Evolutionary conservation across 2,797 vertebrate species (phyloP).

Genomic region (Sebastes taczanowskii): DNA sequence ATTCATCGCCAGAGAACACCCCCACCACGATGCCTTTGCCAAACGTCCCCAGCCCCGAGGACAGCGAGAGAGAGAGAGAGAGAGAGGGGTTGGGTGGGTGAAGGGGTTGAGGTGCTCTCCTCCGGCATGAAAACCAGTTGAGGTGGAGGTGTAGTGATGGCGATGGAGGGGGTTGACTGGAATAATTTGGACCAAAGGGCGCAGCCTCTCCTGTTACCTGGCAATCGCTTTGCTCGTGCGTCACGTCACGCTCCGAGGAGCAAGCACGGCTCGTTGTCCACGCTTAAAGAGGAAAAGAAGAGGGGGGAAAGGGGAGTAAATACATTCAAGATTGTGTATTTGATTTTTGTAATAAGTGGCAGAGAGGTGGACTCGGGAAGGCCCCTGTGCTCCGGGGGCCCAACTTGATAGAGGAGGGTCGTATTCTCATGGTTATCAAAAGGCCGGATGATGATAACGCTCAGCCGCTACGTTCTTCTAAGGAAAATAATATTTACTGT

Average conservation of each 20-base stretch:
- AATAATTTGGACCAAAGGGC: constrained; percentile 78
- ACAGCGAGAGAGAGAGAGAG: constrained; percentile 6
- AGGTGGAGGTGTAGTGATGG: constrained; percentile 42
- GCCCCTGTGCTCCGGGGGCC: constrained; percentile 26
- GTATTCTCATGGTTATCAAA: constrained; percentile 25
- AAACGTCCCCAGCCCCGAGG: constrained; percentile 31
- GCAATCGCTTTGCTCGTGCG: constrained; percentile 50
- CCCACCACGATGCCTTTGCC: constrained; percentile 35
- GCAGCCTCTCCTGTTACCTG: constrained; percentile 73
- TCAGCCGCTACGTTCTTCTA: constrained; percentile 35
- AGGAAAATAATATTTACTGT: constrained; percentile 45
- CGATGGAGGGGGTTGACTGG: constrained; percentile 47
- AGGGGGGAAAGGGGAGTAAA: constrained; percentile 29
- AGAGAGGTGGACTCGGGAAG: constrained; percentile 58
- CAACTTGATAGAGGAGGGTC: constrained; percentile 3
- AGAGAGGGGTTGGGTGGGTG: not conserved
- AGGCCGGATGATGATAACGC: constrained; percentile 9
- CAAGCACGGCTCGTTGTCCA: constrained; percentile 42
- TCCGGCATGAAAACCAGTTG: constrained; percentile 22
- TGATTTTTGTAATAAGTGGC: constrained; percentile 69
- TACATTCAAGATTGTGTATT: constrained; percentile 65
- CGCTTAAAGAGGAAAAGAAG: constrained; percentile 42
- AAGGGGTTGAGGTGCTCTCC: constrained; percentile 28
- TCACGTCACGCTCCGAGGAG: constrained; percentile 63
- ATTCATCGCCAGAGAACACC: constrained; percentile 59